Evolutionary conservation across 2,888 invertebrate species (phyloP).

Genomic region (Thereva unica): DNA sequence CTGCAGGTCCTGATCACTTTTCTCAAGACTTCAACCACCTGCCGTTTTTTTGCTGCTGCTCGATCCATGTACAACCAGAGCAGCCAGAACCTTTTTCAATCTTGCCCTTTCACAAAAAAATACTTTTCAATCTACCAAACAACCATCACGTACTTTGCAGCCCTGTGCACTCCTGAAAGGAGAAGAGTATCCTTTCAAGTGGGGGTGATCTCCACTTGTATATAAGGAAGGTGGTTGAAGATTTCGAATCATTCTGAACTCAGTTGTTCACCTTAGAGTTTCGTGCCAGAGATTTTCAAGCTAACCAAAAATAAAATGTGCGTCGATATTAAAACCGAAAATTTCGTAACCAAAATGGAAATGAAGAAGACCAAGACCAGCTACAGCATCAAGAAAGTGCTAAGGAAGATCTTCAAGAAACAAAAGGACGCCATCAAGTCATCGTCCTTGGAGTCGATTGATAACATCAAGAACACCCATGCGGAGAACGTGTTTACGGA

Average conservation of each 20-base stretch:
- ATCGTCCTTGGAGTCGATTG: conserved; percentile 52
- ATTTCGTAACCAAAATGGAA: conserved; percentile 8
- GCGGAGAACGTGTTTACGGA: conserved; percentile 60
- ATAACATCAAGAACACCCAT: conserved; percentile 54
- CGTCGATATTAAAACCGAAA: conserved; percentile 47
- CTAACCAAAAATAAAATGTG: conserved; percentile 35
- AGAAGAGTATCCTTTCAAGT: background rate
- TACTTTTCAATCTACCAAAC: background rate
- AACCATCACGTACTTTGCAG: background rate
- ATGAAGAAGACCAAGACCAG: conserved; percentile 50
- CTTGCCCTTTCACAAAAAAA: background rate
- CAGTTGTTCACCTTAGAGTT: background rate
- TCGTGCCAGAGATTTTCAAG: background rate
- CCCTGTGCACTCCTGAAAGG: background rate
- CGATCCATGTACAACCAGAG: background rate
- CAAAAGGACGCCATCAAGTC: conserved; percentile 52
- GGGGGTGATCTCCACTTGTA: conserved; percentile 9
- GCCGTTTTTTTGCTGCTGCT: conserved; percentile 49
- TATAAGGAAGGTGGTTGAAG: conserved; percentile 33
- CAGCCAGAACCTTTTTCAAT: background rate
- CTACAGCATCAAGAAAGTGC: conserved; percentile 70
- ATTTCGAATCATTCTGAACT: conserved; percentile 29
- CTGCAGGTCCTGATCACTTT: conserved; percentile 14
- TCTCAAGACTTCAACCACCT: conserved; percentile 49
- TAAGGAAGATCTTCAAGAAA: conserved; percentile 71